phyloP scores from a whole-genome alignment of 1,140 invertebrate genomes.

The Idris sp. region DNA sequence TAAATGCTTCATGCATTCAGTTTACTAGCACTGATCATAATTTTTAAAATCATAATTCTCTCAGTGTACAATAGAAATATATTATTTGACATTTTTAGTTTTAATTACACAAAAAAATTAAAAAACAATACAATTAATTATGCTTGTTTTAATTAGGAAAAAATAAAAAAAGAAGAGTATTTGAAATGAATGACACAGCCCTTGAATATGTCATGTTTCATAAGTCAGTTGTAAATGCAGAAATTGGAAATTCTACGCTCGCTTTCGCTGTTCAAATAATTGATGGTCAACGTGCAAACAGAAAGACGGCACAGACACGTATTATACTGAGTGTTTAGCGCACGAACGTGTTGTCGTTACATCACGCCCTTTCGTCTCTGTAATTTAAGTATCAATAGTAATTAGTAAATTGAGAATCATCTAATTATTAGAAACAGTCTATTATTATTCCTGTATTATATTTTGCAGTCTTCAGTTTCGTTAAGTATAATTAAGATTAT shows the following conservation, averaged over 20 bases:
- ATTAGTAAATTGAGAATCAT: constrained; percentile 37
- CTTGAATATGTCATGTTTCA: constrained; percentile 35
- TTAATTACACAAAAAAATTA: too few species aligned
- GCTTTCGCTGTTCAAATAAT: constrained; percentile 55
- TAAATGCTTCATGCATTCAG: too few species aligned
- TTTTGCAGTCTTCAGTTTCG: background rate
- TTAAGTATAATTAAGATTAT: too few species aligned
- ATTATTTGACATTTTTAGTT: too few species aligned
- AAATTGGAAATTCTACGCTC: constrained; percentile 52
- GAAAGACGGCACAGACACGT: constrained; percentile 37
- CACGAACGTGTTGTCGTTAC: constrained; percentile 40
- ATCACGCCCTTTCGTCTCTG: constrained; percentile 40
- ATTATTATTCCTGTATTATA: constrained; percentile 10
- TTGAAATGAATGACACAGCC: constrained; percentile 18
- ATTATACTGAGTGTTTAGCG: constrained; percentile 39
- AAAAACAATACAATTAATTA: constrained; percentile 5
- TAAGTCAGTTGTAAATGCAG: constrained; percentile 50
- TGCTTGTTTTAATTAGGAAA: constrained; percentile 35
- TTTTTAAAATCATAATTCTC: too few species aligned
- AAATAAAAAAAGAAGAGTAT: constrained; percentile 5
- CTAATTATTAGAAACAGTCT: constrained; percentile 35
- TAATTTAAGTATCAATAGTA: constrained; percentile 52
- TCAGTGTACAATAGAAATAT: too few species aligned
- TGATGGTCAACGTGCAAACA: constrained; percentile 59
- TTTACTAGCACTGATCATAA: too few species aligned